Conservation (phyloP, 2,888 invertebrate genomes). For the Orthosia incerta region DNA sequence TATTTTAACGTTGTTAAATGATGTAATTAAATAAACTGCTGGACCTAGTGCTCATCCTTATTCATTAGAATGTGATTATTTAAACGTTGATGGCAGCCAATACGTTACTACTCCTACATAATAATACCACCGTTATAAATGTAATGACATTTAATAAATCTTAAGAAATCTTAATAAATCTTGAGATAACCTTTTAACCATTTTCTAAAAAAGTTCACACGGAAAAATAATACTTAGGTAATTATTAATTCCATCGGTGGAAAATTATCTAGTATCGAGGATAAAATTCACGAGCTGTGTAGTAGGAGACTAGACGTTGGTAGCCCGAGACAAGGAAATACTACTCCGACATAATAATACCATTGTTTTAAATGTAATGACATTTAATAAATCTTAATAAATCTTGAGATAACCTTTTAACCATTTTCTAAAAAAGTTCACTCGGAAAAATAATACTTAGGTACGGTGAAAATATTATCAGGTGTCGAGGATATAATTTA, state of each 20-base stretch:
- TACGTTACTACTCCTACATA: not conserved
- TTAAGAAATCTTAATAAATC: no score
- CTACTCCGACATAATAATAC: not conserved
- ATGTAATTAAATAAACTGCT: not conserved
- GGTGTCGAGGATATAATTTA: no score
- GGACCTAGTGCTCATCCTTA: no score
- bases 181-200: not conserved
- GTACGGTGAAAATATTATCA: not conserved
- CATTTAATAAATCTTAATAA: no score
- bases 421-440: not conserved
- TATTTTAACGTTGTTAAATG: no score
- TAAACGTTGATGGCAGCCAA: not conserved
- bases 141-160: no score
- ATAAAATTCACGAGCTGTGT: no score
- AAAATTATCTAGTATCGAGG: not conserved
- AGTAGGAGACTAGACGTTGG: no score
- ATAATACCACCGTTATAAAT: not conserved
- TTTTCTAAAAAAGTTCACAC: not conserved
- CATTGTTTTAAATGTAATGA: no score
- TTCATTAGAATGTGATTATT: no score
- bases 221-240: not conserved
- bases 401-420: not conserved
- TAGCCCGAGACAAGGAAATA: no score
- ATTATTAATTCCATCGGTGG: not conserved
- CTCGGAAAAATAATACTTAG: not conserved